These are phyloP conservation scores for Aplocera efformata DNA, from an alignment of 2,888 invertebrate species.

Conservation along the genomic window DNA sequence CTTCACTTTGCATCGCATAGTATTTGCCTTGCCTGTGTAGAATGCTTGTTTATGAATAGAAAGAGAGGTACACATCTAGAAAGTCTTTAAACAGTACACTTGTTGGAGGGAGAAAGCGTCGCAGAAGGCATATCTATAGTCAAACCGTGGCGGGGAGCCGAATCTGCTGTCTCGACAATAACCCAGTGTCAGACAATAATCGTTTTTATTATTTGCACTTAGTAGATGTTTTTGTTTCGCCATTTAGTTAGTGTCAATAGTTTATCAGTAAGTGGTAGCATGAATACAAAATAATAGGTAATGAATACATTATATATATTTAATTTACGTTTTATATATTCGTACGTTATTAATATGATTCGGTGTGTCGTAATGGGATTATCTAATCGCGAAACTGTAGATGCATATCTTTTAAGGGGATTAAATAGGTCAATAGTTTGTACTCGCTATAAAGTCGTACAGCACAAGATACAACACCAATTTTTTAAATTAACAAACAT, in stretches of 20 bases:
- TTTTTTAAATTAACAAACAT: neutral
- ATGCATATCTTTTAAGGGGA: slow-evolving; percentile 16
- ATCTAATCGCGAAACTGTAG: slow-evolving; percentile 4
- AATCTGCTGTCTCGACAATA: slow-evolving; percentile 80
- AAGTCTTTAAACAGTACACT: slow-evolving; percentile 1
- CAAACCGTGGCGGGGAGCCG: slow-evolving; percentile 59
- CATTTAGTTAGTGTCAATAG: slow-evolving; percentile 39
- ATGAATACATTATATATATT: neutral
- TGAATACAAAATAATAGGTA: slow-evolving; percentile 17
- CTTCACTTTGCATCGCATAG: slow-evolving; percentile 44
- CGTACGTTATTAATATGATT: slow-evolving; percentile 1
- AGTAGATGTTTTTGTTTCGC: slow-evolving; percentile 50
- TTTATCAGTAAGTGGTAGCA: slow-evolving; percentile 28
- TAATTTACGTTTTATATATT: neutral
- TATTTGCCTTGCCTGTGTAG: slow-evolving; percentile 22
- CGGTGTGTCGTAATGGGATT: neutral
- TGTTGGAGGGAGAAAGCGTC: slow-evolving; percentile 12
- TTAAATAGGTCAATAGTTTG: too few relatives aligned
- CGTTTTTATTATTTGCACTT: slow-evolving; percentile 69
- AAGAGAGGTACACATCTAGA: neutral
- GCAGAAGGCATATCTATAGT: slow-evolving; percentile 46
- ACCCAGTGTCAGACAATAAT: slow-evolving; percentile 81
- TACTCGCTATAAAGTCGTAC: neutral
- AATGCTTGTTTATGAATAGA: slow-evolving; percentile 6
- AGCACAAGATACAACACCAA: slow-evolving; percentile 25